Evolutionary conservation across 2,113 vertebrate species (phyloP).

Genomic region (Tringa solitaria): DNA sequence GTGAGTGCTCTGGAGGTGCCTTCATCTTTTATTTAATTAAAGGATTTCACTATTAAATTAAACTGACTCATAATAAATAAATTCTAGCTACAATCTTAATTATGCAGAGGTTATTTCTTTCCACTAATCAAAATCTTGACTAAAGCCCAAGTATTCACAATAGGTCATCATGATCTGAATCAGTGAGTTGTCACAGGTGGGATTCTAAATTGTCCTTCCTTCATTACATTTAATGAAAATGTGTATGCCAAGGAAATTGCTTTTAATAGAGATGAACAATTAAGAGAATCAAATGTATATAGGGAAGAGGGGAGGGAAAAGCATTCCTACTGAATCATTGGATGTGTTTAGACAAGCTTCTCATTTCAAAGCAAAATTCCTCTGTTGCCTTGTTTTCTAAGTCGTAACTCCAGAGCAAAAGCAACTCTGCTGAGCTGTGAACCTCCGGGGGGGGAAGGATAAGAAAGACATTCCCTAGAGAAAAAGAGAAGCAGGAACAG

Average conservation of each 20-base stretch:
- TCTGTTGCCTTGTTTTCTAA: not conserved
- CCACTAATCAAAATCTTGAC: slow-evolving; percentile 60
- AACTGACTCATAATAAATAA: slow-evolving; percentile 33
- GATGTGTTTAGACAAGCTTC: not conserved
- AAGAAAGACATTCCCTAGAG: not conserved
- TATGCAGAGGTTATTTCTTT: slow-evolving; percentile 25
- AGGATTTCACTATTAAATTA: slow-evolving; percentile 28
- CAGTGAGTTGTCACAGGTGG: slow-evolving; percentile 53
- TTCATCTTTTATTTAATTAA: slow-evolving; percentile 42
- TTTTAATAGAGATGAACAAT: slow-evolving; percentile 32
- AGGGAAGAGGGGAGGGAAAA: not conserved
- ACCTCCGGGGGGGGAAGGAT: not conserved
- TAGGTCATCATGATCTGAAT: slow-evolving; percentile 50
- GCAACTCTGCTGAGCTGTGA: not conserved
- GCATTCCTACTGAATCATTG: not conserved
- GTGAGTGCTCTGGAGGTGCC: not conserved
- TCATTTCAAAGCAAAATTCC: slow-evolving; percentile 22
- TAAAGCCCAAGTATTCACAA: slow-evolving; percentile 48
- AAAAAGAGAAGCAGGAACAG: not conserved
- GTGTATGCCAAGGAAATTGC: slow-evolving; percentile 2
- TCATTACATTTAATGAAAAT: slow-evolving; percentile 63
- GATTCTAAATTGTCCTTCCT: slow-evolving; percentile 56
- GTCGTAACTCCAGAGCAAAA: not conserved
- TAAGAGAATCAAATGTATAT: not conserved
- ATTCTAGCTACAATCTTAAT: slow-evolving; percentile 30